These are phyloP conservation scores for Corythaeola cristata DNA, from an alignment of 2,113 vertebrate species.

Conservation along the genomic window DNA sequence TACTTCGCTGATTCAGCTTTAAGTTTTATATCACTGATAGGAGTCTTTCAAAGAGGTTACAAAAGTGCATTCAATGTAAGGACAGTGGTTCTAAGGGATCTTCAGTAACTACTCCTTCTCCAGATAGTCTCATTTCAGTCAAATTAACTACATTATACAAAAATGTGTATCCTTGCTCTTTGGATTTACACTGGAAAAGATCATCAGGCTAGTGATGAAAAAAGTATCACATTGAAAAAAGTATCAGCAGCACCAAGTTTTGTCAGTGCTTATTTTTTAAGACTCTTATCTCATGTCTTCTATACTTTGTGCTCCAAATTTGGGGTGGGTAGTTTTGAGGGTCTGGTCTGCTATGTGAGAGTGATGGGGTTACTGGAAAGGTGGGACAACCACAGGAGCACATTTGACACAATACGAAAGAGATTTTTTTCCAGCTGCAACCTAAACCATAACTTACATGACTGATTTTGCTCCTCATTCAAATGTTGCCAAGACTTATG, in stretches of 20 bases:
- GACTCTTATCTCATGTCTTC: background rate
- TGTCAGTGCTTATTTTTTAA: background rate
- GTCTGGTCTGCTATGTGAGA: background rate
- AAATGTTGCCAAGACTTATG: background rate
- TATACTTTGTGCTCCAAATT: background rate
- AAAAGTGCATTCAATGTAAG: background rate
- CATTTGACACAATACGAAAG: background rate
- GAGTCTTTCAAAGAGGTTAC: conserved; percentile 55
- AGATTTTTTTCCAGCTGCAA: background rate
- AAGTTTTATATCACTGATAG: conserved; percentile 1
- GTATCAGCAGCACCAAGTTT: background rate
- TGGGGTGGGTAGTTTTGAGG: background rate
- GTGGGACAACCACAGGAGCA: background rate
- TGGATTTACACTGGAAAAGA: background rate
- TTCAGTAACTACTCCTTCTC: background rate
- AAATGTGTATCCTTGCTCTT: background rate
- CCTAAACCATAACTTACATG: background rate
- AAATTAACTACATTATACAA: background rate
- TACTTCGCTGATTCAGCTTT: conserved; percentile 54
- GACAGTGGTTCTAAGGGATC: background rate
- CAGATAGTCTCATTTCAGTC: background rate
- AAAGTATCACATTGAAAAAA: background rate
- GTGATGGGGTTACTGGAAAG: background rate
- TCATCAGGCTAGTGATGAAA: background rate
- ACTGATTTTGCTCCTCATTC: background rate